phyloP scores from a whole-genome alignment of 2,888 invertebrate genomes.

The Eupsilia transversa region DNA sequence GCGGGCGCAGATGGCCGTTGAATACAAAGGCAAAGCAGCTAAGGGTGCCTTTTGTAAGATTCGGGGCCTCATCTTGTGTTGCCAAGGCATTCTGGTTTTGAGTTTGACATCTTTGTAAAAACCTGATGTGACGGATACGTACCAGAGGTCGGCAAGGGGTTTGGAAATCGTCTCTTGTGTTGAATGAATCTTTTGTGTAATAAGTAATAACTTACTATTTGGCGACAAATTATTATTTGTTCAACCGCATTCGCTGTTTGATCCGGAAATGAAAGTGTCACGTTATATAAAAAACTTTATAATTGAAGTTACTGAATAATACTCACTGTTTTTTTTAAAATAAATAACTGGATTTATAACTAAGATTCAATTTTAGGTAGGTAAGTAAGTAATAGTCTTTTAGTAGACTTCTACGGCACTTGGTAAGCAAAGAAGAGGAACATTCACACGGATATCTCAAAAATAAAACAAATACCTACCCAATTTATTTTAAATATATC shows the following conservation, averaged over 20 bases:
- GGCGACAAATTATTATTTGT: conserved; percentile 12
- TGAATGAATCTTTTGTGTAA: not conserved
- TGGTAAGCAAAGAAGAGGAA: not conserved
- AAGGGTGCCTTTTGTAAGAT: conserved; percentile 55
- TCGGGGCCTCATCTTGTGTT: conserved; percentile 30
- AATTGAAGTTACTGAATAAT: not conserved
- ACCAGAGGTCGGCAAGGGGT: not conserved
- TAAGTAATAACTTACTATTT: not conserved
- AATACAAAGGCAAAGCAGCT: conserved; percentile 44
- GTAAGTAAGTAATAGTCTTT: too few species aligned
- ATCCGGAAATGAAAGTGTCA: conserved; percentile 20
- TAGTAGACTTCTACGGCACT: too few species aligned
- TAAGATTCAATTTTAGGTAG: too few species aligned
- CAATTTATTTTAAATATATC: not conserved
- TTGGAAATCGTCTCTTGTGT: not conserved
- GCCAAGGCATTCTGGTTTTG: conserved; percentile 33
- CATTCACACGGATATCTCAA: too few species aligned
- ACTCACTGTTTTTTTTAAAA: not conserved
- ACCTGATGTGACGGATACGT: conserved; percentile 15
- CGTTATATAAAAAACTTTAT: not conserved
- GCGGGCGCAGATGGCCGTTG: conserved; percentile 49
- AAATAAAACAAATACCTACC: not conserved
- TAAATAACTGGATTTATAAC: too few species aligned
- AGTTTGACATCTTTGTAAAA: conserved; percentile 18
- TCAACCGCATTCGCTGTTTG: not conserved